phyloP scores from a whole-genome alignment of 2,797 vertebrate species.

The Botia almorhae region DNA sequence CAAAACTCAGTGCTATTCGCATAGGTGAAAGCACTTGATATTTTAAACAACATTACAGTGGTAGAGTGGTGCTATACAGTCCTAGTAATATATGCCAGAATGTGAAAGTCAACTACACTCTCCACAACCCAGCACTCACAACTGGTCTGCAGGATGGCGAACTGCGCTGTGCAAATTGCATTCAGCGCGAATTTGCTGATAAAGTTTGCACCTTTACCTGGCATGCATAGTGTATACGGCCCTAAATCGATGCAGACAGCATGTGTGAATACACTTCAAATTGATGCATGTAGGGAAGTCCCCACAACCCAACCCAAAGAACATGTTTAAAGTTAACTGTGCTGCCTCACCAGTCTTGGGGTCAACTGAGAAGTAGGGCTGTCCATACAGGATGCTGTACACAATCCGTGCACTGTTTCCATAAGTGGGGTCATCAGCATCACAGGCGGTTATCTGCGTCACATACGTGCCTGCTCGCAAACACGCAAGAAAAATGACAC shows the following conservation, averaged over 20 bases:
- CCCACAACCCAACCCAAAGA: constrained; percentile 84
- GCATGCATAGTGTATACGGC: not conserved
- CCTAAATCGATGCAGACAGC: not conserved
- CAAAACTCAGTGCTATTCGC: not conserved
- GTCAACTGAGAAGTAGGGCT: constrained; percentile 95
- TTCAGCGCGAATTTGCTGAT: not conserved
- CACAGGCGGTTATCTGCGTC: constrained; percentile 90
- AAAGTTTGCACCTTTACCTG: not conserved
- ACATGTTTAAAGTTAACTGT: constrained; percentile 81
- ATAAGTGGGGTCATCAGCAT: constrained; percentile 92
- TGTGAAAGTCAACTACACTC: not conserved
- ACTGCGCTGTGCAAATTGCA: not conserved
- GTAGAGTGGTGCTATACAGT: not conserved
- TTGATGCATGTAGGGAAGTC: too few relatives aligned
- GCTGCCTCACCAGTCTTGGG: constrained; percentile 88
- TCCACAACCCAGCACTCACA: not conserved
- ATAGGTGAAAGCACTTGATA: too few relatives aligned
- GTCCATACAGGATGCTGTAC: constrained; percentile 93
- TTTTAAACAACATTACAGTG: not conserved
- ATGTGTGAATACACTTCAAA: not conserved
- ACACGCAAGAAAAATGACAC: constrained; percentile 2
- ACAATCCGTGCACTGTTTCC: constrained; percentile 93
- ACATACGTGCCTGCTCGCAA: constrained; percentile 86
- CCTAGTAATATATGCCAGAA: not conserved
- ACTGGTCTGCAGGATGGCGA: not conserved